A percentile compares a stretch with the other conserved stretches of the same genome.
Evolutionary conservation across 2,113 vertebrate species (phyloP).

Genomic region (Thryonomys swinderianus): DNA sequence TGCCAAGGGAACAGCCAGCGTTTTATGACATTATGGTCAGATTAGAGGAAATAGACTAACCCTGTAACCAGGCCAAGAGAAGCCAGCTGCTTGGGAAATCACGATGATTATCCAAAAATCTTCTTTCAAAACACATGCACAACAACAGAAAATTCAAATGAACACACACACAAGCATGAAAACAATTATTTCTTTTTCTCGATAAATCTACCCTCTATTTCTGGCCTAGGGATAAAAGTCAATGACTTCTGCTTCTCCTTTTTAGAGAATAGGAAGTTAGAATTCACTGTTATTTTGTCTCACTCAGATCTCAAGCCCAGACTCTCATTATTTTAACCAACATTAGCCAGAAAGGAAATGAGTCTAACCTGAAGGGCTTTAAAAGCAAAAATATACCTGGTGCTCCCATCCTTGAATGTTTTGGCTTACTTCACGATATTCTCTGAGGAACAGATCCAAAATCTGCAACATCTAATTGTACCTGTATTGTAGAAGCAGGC

Average conservation of each 20-base stretch:
- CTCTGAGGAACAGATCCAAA: background rate
- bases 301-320: constrained; percentile 29
- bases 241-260: background rate
- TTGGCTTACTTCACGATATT: background rate
- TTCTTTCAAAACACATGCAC: constrained; percentile 61
- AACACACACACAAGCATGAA: background rate
- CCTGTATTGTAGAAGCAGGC: background rate
- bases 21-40: constrained; percentile 73
- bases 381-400: constrained; percentile 29
- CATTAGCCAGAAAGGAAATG: constrained; percentile 50
- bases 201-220: constrained; percentile 3
- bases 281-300: constrained; percentile 46
- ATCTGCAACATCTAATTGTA: background rate
- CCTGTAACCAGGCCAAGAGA: constrained; percentile 65
- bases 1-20: constrained; percentile 71
- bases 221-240: background rate
- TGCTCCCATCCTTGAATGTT: background rate
- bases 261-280: background rate
- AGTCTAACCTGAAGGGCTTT: constrained; percentile 46
- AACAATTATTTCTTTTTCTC: constrained; percentile 12
- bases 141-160: constrained; percentile 50
- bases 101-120: constrained; percentile 65
- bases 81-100: constrained; percentile 73
- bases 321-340: constrained; percentile 42
- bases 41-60: constrained; percentile 63